Base-by-base conservation (phyloP, 2,888 invertebrate species). In the Trissoscelio sp. region DNA sequence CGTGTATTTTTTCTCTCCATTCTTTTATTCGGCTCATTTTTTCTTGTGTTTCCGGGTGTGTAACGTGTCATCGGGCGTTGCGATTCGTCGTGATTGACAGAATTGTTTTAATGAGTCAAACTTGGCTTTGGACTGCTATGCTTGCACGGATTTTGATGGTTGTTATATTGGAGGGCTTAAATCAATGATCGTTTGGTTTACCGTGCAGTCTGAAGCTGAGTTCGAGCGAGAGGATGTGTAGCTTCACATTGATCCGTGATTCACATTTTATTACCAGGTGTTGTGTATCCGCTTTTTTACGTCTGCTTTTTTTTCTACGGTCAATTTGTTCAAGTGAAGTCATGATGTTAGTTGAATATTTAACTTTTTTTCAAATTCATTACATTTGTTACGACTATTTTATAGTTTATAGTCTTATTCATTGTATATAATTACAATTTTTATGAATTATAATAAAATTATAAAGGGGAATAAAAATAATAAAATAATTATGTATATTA, bases 41-140 rank as follows among this genome's bases (percentile, higher is more conserved):
- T 24, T 4, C 22, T 44, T 53, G 31, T 14, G 7, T 44, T 66
- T 46, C 20, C 53, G 46, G 11, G 44, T 11, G 42, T 53, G 60
- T 53, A 51, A 53, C 44, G 22, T 60, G 66, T 81, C 67, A 62
- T 55, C 64, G 72, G 18, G 11, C 31, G 55, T 67, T 67, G 62
- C 70, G 66, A 75, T 64, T 66, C 70, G 46, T 16, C 64, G n/a
- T 66, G 81, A 81, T 81, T 73, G 81, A 81, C 81, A 74, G 77
- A 78, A 78, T 78, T 28, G 81, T 78, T 78, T 79, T 74, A 73
- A 81, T 74, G 73, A 78, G 78, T 51, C 53, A 28, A 70, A 78
- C 81, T 73, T 73, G 67, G 78, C 69, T 81, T 69, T 48, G 62
- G 81, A 81, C 81, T 81, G 81, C 73, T 37, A 34, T 55, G 81